phyloP scores from a whole-genome alignment of 1,140 invertebrate species.

The Hypsibius dujardini region DNA sequence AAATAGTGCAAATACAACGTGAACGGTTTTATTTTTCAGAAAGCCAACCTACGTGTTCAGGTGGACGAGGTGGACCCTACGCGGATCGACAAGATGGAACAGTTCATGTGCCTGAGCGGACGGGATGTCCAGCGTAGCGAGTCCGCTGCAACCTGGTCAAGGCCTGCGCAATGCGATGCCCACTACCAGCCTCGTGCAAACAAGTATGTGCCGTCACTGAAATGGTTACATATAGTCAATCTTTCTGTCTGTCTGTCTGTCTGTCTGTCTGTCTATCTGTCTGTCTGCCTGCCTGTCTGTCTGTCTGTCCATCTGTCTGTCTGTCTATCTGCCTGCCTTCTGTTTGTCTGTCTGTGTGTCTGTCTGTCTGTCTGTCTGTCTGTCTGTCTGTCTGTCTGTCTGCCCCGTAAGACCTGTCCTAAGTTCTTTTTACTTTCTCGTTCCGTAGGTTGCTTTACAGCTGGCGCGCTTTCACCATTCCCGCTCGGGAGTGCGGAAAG shows the following conservation, averaged over 20 bases:
- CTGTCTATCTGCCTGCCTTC: too few relatives aligned
- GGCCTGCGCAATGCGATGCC: neutral
- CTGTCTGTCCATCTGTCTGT: too few relatives aligned
- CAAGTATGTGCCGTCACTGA: neutral
- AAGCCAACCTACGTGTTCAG: neutral
- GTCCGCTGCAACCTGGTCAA: neutral
- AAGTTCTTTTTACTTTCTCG: neutral
- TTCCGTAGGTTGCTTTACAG: neutral
- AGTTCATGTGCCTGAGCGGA: conserved; percentile 8
- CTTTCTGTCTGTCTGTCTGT: neutral
- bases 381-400: too few relatives aligned
- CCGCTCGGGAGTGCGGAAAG: neutral
- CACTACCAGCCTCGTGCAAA: neutral
- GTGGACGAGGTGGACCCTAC: conserved; percentile 7
- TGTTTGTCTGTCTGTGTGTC: too few relatives aligned
- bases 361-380: too few relatives aligned
- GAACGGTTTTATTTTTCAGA: neutral
- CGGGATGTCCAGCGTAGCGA: neutral
- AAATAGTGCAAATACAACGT: neutral
- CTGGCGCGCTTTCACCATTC: neutral
- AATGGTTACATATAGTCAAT: too few relatives aligned
- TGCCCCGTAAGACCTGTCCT: too few relatives aligned
- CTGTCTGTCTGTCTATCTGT: neutral
- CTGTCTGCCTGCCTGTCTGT: too few relatives aligned
- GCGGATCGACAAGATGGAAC: neutral